Percentiles rank a stretch among this genome's conserved stretches.
phyloP scores from a whole-genome alignment of 2,888 invertebrate genomes.

The Allygus modestus region DNA sequence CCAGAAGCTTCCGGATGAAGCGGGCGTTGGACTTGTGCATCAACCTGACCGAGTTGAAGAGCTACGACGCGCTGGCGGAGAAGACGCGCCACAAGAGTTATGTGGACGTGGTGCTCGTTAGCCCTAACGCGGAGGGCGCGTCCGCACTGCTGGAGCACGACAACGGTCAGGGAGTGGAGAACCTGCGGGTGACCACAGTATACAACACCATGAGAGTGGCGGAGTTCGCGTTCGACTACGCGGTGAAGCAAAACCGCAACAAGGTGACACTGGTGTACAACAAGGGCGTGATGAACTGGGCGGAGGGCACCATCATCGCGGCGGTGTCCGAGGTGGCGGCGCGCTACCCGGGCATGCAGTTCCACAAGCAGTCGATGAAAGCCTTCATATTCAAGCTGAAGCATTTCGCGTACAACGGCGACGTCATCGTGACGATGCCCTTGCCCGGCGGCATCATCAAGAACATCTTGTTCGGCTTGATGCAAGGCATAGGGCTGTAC shows the following conservation, averaged over 20 bases:
- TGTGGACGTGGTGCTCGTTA: conserved; percentile 43
- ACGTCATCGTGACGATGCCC: conserved; percentile 27
- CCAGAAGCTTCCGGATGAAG: background rate
- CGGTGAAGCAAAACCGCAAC: background rate
- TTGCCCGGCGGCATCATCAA: conserved; percentile 42
- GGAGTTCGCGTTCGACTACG: conserved; percentile 55
- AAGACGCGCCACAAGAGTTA: conserved; percentile 12
- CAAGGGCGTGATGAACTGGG: conserved; percentile 21
- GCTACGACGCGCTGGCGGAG: conserved; percentile 19
- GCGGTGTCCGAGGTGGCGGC: background rate
- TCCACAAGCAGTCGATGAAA: background rate
- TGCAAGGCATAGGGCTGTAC: conserved; percentile 9
- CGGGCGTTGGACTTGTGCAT: conserved; percentile 31
- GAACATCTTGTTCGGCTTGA: conserved; percentile 18
- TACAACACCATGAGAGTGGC: conserved; percentile 41
- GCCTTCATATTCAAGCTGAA: background rate
- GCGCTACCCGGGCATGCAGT: conserved; percentile 2
- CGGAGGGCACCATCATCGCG: conserved; percentile 44
- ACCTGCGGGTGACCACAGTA: conserved; percentile 30
- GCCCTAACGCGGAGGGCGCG: conserved; percentile 53
- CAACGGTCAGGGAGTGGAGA: background rate
- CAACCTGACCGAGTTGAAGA: conserved; percentile 25
- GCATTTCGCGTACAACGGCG: conserved; percentile 15
- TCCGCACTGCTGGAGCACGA: conserved; percentile 50
- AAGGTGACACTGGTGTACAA: conserved; percentile 32